Percentiles rank a stretch among this genome's conserved stretches.
Conservation (phyloP, 2,113 vertebrate genomes). For the Pseudolaguvia tuberculata region DNA sequence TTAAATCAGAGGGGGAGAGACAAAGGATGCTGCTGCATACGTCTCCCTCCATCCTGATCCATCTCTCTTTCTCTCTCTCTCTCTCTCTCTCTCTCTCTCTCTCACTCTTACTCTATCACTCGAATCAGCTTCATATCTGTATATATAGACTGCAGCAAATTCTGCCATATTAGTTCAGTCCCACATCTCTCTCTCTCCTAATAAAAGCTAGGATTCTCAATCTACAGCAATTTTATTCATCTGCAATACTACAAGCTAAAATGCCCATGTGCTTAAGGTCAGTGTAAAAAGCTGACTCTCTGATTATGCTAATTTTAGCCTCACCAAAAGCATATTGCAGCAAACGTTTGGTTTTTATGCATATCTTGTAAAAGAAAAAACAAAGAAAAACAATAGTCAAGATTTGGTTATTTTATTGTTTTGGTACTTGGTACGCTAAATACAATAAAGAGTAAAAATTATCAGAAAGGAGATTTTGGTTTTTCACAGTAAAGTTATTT, state of each 20-base stretch:
- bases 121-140: slow-evolving; percentile 27
- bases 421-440: background rate
- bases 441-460: slow-evolving; percentile 29
- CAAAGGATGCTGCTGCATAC: slow-evolving; percentile 32
- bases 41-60: slow-evolving; percentile 22
- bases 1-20: slow-evolving; percentile 34
- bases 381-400: background rate
- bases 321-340: background rate
- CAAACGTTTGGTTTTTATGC: slow-evolving; percentile 18
- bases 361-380: background rate
- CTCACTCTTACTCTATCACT: slow-evolving; percentile 31
- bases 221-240: background rate
- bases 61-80: slow-evolving; percentile 15
- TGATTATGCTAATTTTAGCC: background rate
- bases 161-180: slow-evolving; percentile 54
- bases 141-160: slow-evolving; percentile 52
- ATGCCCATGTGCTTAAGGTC: background rate
- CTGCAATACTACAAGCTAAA: background rate
- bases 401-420: background rate
- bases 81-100: slow-evolving; percentile 30
- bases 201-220: background rate
- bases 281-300: background rate
- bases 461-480: background rate
- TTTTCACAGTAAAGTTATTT: slow-evolving; percentile 28
- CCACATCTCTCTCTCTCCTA: slow-evolving; percentile 7